Percentiles rank a stretch among this genome's conserved stretches.
phyloP scores from a whole-genome alignment of 2,888 invertebrate species.

The Nemoura dubitans region DNA sequence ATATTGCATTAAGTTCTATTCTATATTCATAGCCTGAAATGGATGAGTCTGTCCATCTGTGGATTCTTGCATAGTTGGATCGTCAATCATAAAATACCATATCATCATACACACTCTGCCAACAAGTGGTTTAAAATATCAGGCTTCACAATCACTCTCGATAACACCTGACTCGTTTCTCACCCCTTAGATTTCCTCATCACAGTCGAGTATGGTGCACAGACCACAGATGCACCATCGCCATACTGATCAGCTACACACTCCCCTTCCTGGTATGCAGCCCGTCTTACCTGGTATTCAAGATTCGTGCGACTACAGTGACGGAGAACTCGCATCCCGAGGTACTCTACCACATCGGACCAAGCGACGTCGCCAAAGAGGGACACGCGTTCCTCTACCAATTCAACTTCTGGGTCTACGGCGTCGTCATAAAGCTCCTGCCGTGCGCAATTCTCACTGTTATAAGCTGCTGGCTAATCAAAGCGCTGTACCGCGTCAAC shows the following conservation, averaged over 20 bases:
- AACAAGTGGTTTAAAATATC: too few relatives aligned
- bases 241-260: constrained; percentile 59
- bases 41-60: too few relatives aligned
- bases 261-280: constrained; percentile 61
- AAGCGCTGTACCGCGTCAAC: constrained; percentile 55
- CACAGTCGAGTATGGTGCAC: constrained; percentile 58
- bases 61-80: too few relatives aligned
- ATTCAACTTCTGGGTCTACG: constrained; percentile 63
- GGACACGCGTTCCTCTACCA: constrained; percentile 56
- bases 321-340: constrained; percentile 40
- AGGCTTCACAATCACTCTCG: too few relatives aligned
- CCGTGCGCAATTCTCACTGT: constrained; percentile 63
- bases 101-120: too few relatives aligned
- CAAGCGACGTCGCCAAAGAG: constrained; percentile 54
- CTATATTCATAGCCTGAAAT: too few relatives aligned
- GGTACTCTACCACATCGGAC: constrained; percentile 55
- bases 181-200: constrained; percentile 62
- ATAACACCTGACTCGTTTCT: too few relatives aligned
- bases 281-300: constrained; percentile 62
- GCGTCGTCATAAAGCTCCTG: constrained; percentile 63
- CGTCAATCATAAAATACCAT: too few relatives aligned
- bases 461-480: constrained; percentile 55
- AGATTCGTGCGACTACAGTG: constrained; percentile 52
- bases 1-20: too few relatives aligned
- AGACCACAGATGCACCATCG: constrained; percentile 58